A percentile compares a stretch with the other conserved stretches of the same genome.
These are phyloP conservation scores for Torymus tubicola DNA, from an alignment of 2,888 invertebrate species.

Conservation along the genomic window DNA sequence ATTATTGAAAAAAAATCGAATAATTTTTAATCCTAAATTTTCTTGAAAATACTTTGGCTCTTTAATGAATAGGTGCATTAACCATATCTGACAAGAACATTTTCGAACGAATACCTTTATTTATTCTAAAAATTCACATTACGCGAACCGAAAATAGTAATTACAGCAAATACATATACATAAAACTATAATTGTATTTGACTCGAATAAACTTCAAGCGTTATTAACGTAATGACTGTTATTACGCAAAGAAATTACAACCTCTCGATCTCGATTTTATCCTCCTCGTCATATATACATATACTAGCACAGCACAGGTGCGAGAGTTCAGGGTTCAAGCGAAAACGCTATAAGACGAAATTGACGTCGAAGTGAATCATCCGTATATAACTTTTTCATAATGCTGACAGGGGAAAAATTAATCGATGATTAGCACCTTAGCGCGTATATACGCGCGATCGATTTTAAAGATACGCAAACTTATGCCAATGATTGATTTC, in stretches of 20 bases:
- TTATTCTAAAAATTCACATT: background rate
- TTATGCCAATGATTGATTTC: conserved; percentile 45
- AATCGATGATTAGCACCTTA: conserved; percentile 31
- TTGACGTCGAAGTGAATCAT: conserved; percentile 43
- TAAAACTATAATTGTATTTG: conserved; percentile 39
- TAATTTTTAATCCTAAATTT: too few species aligned
- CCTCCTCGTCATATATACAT: background rate
- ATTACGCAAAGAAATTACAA: conserved; percentile 54
- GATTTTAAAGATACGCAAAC: conserved; percentile 38
- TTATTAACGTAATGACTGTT: conserved; percentile 50
- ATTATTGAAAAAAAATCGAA: too few species aligned
- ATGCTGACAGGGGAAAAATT: conserved; percentile 41
- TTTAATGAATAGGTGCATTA: too few species aligned
- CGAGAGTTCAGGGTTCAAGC: conserved; percentile 49
- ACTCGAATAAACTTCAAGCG: conserved; percentile 22
- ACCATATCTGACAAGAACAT: too few species aligned
- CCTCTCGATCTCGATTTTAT: conserved; percentile 50
- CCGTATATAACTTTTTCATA: conserved; percentile 1
- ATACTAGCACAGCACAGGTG: conserved; percentile 16
- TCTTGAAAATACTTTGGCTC: too few species aligned
- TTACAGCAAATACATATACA: conserved; percentile 19
- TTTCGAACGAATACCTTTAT: too few species aligned
- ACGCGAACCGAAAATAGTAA: background rate
- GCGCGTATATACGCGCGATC: conserved; percentile 30
- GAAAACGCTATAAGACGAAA: conserved; percentile 19